Base-by-base conservation (phyloP, 1,140 invertebrate genomes). In the Brachionus calyciflorus region DNA sequence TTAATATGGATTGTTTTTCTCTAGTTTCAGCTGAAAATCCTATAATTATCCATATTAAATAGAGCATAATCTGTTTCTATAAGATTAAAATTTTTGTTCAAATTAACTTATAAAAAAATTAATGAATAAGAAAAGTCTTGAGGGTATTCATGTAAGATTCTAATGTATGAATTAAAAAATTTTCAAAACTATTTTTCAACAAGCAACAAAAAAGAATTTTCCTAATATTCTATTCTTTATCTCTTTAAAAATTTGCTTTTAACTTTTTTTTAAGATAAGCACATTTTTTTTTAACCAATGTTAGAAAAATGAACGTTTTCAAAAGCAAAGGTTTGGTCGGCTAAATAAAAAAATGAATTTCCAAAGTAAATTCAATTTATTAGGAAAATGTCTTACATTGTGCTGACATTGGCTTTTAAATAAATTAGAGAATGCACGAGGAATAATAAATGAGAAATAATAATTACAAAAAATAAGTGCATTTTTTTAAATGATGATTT, bases 131-230 rank as follows among this genome's bases (percentile, higher is more conserved):
- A n/a, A n/a, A n/a, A n/a, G n/a, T 19, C 55, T 60, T 28, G 2
- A n/a, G 17, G 55, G n/a, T 30, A 60, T 60, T 60, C 55, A 60
- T 60, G 55, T 60, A 60, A 60, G 55, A 60, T 60, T 60, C 33
- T 33, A 26, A 60, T 60, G 55, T 37, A 17, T 60, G 37, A n/a
- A 28, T 60, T 60, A 33, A n/a, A 17, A 33, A 33, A 37, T 9
- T 37, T 37, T 37, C 9, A 5, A 5, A 5, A 5, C 3, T 37
- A 5, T 37, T 37, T 37, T 37, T 37, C 37, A 33, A 33, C 30
- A 60, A 60, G 19, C 28, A 30, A 60, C 17, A 33, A 60, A 37
- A 19, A 37, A 40, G 37, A 60, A 60, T 40, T 37, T 60, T 60
- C 55, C 30, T n/a, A n/a, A n/a, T n/a, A n/a, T n/a, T n/a, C n/a